A percentile compares a stretch with the other conserved stretches of the same genome.
phyloP scores from a whole-genome alignment of 2,888 invertebrate species.

The Zygothrica quintamaculata region DNA sequence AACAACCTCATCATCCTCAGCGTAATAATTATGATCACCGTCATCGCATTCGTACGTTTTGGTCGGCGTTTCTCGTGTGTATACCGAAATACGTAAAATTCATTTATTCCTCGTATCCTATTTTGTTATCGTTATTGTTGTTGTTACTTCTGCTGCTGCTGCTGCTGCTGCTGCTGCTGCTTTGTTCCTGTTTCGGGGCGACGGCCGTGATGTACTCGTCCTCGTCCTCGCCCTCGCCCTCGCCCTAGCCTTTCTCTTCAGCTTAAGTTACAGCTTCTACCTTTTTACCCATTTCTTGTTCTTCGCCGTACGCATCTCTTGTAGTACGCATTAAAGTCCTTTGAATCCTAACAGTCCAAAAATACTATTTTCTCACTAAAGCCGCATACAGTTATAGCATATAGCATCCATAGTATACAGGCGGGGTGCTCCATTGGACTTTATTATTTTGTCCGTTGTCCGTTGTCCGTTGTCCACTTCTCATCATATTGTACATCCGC shows the following conservation, averaged over 20 bases:
- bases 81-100: conserved; percentile 78
- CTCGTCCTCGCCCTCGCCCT: conserved; percentile 31
- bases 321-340: conserved; percentile 28
- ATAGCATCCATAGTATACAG: not conserved
- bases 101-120: conserved; percentile 70
- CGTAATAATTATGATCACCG: conserved; percentile 19
- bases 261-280: not conserved
- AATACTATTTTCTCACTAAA: conserved; percentile 16
- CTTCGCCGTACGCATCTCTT: conserved; percentile 41
- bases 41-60: conserved; percentile 36
- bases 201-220: conserved; percentile 56
- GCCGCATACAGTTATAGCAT: conserved; percentile 17
- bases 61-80: conserved; percentile 77
- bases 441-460: conserved; percentile 25
- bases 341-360: conserved; percentile 35
- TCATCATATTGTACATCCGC: conserved; percentile 36
- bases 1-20: conserved; percentile 34
- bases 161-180: conserved; percentile 35
- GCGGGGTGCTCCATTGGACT: conserved; percentile 51
- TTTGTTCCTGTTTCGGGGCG: conserved; percentile 76
- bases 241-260: conserved; percentile 17
- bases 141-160: conserved; percentile 20
- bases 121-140: conserved; percentile 50
- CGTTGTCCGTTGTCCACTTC: conserved; percentile 12
- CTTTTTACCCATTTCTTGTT: conserved; percentile 29